Percentiles rank a stretch among this genome's conserved stretches.
Evolutionary conservation across 2,888 invertebrate genomes (phyloP).

Genomic region (Poecilus cupreus): DNA sequence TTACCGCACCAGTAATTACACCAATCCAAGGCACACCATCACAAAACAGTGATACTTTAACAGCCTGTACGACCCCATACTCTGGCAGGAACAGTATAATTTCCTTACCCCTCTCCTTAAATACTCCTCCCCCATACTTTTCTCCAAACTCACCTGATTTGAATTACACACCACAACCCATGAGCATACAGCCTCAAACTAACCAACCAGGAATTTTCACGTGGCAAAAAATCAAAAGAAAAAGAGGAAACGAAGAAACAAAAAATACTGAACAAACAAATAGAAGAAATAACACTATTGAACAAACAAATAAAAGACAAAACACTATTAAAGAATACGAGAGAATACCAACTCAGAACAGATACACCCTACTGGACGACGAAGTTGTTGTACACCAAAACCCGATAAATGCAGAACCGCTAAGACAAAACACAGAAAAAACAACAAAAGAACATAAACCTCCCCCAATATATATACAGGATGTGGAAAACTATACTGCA

Average conservation of each 20-base stretch:
- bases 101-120: background rate
- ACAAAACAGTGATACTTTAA: background rate
- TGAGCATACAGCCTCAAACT: background rate
- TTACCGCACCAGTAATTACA: background rate
- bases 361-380: too few species aligned
- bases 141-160: background rate
- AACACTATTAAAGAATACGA: background rate
- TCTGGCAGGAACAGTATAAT: background rate
- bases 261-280: background rate
- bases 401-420: background rate
- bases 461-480: slow-evolving; percentile 55
- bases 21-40: background rate
- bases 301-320: background rate
- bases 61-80: background rate
- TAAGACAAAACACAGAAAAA: background rate
- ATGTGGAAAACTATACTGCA: slow-evolving; percentile 41
- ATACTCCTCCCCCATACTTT: background rate
- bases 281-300: too few species aligned
- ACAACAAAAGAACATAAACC: slow-evolving; percentile 47
- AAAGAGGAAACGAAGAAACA: background rate
- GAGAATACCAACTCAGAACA: background rate
- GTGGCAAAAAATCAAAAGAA: background rate
- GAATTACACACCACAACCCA: too few species aligned
- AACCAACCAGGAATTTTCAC: background rate
- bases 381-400: background rate